Evolutionary conservation across 2,888 invertebrate genomes (phyloP).

Genomic region (Drosophila neonasuta): DNA sequence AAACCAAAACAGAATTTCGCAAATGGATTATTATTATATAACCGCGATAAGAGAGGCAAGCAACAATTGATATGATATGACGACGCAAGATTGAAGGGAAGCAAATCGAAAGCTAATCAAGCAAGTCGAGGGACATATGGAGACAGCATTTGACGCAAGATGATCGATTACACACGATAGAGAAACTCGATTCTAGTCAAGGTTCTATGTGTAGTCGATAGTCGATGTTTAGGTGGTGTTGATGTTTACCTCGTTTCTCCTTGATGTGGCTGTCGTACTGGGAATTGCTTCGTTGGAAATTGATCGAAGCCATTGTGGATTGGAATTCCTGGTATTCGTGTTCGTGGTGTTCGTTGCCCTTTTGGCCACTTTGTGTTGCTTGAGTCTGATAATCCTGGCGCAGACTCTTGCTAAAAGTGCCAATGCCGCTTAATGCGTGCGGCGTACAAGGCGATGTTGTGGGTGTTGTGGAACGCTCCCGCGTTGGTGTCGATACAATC

Average conservation of each 20-base stretch:
- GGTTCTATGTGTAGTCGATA: neutral
- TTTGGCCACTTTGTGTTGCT: conserved; percentile 61
- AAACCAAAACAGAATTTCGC: conserved; percentile 26
- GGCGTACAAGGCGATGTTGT: conserved; percentile 43
- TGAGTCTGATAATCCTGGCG: conserved; percentile 73
- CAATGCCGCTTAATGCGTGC: conserved; percentile 62
- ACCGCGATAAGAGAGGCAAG: conserved; percentile 30
- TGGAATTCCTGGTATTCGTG: conserved; percentile 83
- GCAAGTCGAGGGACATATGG: neutral
- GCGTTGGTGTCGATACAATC: conserved; percentile 71
- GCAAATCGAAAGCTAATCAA: conserved; percentile 22
- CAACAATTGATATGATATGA: conserved; percentile 22
- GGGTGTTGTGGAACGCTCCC: conserved; percentile 56
- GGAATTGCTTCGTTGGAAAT: conserved; percentile 89
- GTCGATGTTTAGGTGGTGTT: neutral
- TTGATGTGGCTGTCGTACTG: conserved; percentile 94
- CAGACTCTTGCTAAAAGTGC: conserved; percentile 79
- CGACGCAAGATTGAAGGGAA: conserved; percentile 7
- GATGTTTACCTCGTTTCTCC: conserved; percentile 90
- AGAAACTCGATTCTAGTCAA: conserved; percentile 2
- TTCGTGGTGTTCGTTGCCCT: conserved; percentile 53
- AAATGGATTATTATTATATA: conserved; percentile 42
- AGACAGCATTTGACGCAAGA: conserved; percentile 15
- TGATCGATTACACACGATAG: conserved; percentile 38
- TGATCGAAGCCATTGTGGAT: conserved; percentile 86